These are phyloP conservation scores for Phocides pigmalion DNA, from an alignment of 1,140 invertebrate species.

Conservation along the genomic window DNA sequence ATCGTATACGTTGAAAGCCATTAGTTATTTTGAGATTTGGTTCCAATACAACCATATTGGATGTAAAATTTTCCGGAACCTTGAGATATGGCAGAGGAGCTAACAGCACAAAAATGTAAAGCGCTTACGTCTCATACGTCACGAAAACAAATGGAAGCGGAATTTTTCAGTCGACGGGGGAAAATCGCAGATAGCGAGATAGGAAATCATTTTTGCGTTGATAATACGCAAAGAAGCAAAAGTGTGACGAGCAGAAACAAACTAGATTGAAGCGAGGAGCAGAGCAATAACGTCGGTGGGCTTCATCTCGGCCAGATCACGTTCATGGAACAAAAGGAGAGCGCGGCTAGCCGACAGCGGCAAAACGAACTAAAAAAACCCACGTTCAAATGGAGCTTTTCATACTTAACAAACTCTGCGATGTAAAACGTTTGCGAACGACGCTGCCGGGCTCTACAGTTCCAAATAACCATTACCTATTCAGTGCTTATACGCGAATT, in stretches of 20 bases:
- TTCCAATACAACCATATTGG: constrained; percentile 51
- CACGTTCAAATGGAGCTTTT: constrained; percentile 75
- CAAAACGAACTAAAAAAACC: constrained; percentile 66
- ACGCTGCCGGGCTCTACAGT: constrained; percentile 39
- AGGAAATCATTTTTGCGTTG: constrained; percentile 61
- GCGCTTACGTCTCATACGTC: constrained; percentile 64
- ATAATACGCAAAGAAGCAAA: constrained; percentile 59
- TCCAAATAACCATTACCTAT: constrained; percentile 43
- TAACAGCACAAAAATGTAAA: constrained; percentile 66
- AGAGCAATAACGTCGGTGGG: constrained; percentile 69
- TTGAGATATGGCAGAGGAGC: constrained; percentile 61
- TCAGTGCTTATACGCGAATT: constrained; percentile 38
- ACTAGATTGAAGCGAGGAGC: constrained; percentile 67
- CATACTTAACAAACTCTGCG: constrained; percentile 72
- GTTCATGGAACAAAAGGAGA: constrained; percentile 75
- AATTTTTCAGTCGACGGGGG: constrained; percentile 50
- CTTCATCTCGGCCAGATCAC: constrained; percentile 78
- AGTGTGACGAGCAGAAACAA: constrained; percentile 67
- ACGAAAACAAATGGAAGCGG: constrained; percentile 63
- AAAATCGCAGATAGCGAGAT: constrained; percentile 46
- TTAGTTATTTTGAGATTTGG: constrained; percentile 61
- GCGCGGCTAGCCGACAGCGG: constrained; percentile 62
- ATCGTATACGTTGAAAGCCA: constrained; percentile 59
- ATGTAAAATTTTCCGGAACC: constrained; percentile 60
- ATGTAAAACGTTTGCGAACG: constrained; percentile 56